Evolutionary conservation across 2,888 invertebrate genomes (phyloP).

Genomic region (Pilophorus perplexus): DNA sequence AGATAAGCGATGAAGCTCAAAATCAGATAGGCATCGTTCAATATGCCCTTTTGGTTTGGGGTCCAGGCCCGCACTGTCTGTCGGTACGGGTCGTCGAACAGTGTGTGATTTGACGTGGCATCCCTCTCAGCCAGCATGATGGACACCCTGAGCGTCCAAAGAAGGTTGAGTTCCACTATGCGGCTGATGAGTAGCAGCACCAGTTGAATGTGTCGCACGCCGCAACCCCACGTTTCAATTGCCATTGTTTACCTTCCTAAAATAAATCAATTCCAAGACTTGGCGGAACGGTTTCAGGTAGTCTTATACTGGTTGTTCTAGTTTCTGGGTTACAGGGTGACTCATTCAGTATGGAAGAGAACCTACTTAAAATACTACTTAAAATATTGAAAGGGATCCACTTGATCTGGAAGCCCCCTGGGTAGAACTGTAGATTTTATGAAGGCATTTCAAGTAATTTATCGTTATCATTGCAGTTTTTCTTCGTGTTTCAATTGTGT

Average conservation of each 20-base stretch:
- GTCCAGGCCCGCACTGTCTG: slow-evolving; percentile 2
- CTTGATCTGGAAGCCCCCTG: not conserved
- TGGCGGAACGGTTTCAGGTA: no score
- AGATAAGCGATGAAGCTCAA: not conserved
- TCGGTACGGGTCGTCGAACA: slow-evolving; percentile 29
- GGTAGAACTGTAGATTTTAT: no score
- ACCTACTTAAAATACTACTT: not conserved
- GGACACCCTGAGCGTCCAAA: not conserved
- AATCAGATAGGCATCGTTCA: not conserved
- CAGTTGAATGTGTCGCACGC: slow-evolving; percentile 84
- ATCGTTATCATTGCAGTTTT: no score
- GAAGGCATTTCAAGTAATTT: no score
- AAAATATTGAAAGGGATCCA: not conserved
- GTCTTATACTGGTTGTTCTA: no score
- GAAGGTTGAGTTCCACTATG: not conserved
- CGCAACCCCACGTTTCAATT: slow-evolving; percentile 71
- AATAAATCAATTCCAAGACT: no score
- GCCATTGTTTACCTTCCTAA: no score
- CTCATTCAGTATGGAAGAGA: not conserved
- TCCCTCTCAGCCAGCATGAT: not conserved
- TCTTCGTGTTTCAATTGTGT: no score
- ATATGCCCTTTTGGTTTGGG: not conserved
- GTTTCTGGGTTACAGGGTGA: no score
- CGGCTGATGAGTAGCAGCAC: slow-evolving; percentile 48
- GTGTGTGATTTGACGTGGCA: not conserved